phyloP scores from a whole-genome alignment of 2,888 invertebrate genomes.

The Panopea generosa region DNA sequence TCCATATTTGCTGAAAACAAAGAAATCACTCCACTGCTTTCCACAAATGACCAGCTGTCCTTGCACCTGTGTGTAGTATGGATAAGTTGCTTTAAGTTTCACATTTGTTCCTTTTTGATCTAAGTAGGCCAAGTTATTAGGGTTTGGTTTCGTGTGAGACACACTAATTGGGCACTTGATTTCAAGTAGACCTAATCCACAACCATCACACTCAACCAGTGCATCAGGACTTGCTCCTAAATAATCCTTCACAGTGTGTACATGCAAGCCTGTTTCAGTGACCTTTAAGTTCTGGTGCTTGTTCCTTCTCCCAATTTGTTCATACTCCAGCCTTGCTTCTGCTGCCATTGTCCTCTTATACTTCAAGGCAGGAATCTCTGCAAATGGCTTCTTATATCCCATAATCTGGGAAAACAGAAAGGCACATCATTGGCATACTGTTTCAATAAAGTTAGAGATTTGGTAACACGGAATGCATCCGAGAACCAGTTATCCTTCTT shows the following conservation, averaged over 20 bases:
- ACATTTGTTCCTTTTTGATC: constrained; percentile 10
- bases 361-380: neutral
- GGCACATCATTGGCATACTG: no score
- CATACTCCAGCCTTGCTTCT: neutral
- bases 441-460: neutral
- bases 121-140: neutral
- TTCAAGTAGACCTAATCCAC: constrained; percentile 20
- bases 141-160: neutral
- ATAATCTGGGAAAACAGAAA: neutral
- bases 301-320: neutral
- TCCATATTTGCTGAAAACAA: no score
- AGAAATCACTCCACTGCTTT: no score
- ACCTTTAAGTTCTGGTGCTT: neutral
- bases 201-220: constrained; percentile 12
- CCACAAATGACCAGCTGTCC: no score
- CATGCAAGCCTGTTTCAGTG: neutral
- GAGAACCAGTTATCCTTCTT: neutral
- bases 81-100: no score
- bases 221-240: constrained; percentile 12
- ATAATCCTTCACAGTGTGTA: neutral
- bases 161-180: constrained; percentile 12
- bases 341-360: neutral
- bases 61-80: no score
- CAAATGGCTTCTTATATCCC: neutral
- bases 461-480: neutral